A percentile compares a stretch with the other conserved stretches of the same genome.
These are phyloP conservation scores for Tipula vernalis DNA, from an alignment of 2,888 invertebrate species.

Conservation along the genomic window DNA sequence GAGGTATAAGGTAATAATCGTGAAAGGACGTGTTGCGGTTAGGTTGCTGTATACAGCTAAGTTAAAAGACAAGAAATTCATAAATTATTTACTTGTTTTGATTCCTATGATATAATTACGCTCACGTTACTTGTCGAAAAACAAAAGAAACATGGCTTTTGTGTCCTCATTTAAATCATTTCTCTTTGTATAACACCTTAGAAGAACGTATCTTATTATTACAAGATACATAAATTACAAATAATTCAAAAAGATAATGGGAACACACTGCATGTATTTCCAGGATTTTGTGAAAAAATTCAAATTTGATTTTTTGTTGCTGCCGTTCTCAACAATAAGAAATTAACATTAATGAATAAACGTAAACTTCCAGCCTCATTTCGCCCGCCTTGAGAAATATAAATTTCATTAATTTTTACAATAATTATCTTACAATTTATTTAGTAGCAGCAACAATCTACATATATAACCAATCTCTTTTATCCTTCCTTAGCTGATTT, in stretches of 20 bases:
- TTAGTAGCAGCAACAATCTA: neutral
- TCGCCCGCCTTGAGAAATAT: neutral
- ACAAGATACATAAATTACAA: too few species aligned
- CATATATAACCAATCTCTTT: neutral
- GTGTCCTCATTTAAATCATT: too few species aligned
- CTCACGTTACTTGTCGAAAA: too few species aligned
- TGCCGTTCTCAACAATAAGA: neutral
- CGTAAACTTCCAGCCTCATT: neutral
- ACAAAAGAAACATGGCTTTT: too few species aligned
- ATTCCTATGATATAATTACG: too few species aligned
- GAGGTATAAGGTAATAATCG: too few species aligned
- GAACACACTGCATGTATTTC: neutral
- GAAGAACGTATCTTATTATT: too few species aligned
- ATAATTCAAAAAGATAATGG: neutral
- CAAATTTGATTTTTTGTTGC: neutral
- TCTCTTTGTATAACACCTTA: too few species aligned
- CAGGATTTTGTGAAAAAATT: neutral
- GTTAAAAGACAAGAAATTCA: too few species aligned
- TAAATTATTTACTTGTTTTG: too few species aligned
- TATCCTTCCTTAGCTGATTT: neutral
- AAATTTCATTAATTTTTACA: neutral
- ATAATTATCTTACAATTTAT: neutral
- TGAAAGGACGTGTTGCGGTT: too few species aligned
- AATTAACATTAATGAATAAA: neutral
- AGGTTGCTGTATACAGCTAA: too few species aligned